Evolutionary conservation across 2,797 vertebrate genomes (phyloP).

Genomic region (Triplophysa bombifrons): DNA sequence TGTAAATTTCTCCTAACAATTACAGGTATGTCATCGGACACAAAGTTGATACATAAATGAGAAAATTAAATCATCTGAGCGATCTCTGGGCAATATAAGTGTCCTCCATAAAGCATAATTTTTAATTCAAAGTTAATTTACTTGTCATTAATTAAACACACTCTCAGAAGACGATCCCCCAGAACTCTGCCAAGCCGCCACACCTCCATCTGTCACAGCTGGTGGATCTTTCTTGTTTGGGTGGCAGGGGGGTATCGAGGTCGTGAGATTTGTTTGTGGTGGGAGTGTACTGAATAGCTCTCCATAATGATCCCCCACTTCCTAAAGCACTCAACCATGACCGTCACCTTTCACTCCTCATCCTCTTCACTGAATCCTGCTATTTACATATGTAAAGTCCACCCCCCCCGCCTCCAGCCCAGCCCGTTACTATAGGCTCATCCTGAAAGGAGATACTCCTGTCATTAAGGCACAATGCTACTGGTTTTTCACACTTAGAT

Average conservation of each 20-base stretch:
- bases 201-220: slow-evolving; percentile 60
- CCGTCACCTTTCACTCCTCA: slow-evolving; percentile 79
- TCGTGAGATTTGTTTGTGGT: slow-evolving; percentile 76
- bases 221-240: slow-evolving; percentile 64
- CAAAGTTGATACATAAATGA: neutral
- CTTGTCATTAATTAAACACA: neutral
- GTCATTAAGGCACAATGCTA: slow-evolving; percentile 44
- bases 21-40: neutral
- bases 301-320: slow-evolving; percentile 79
- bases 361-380: slow-evolving; percentile 55
- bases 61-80: too few species aligned
- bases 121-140: neutral
- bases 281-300: slow-evolving; percentile 71
- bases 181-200: slow-evolving; percentile 43
- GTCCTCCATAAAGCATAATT: neutral
- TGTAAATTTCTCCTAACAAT: too few species aligned
- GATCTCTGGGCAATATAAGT: too few species aligned
- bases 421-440: slow-evolving; percentile 33
- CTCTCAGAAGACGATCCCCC: neutral
- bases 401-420: slow-evolving; percentile 46
- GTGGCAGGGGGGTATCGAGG: slow-evolving; percentile 56
- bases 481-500: slow-evolving; percentile 59
- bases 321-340: slow-evolving; percentile 84
- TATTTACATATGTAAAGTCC: slow-evolving; percentile 80
- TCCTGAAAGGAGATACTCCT: slow-evolving; percentile 52